phyloP scores from a whole-genome alignment of 2,888 invertebrate genomes.

The Synergus gifuensis region DNA sequence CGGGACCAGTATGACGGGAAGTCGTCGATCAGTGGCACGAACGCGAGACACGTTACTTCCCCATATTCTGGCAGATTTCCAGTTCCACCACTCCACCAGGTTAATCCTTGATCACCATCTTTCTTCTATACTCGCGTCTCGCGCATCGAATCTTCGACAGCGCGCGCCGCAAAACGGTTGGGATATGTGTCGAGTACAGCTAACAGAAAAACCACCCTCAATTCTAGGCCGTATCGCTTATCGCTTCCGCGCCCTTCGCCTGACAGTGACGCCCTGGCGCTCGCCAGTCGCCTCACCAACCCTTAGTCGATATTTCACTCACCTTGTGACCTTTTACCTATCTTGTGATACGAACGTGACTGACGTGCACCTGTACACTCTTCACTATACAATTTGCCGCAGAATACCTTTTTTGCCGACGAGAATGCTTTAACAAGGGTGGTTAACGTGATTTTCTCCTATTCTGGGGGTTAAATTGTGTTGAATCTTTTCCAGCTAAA shows the following conservation, averaged over 20 bases:
- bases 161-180: slow-evolving; percentile 16
- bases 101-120: slow-evolving; percentile 7
- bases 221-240: slow-evolving; percentile 19
- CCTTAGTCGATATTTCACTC: slow-evolving; percentile 69
- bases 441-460: neutral
- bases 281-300: slow-evolving; percentile 39
- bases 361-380: slow-evolving; percentile 36
- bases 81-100: slow-evolving; percentile 22
- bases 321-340: slow-evolving; percentile 72
- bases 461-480: neutral
- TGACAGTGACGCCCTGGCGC: slow-evolving; percentile 42
- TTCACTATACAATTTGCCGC: slow-evolving; percentile 40
- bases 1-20: neutral
- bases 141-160: slow-evolving; percentile 38
- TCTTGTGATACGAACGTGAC: slow-evolving; percentile 46
- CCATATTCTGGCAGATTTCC: slow-evolving; percentile 36
- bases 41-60: slow-evolving; percentile 33
- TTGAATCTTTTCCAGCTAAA: neutral
- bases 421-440: neutral
- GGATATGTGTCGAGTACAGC: slow-evolving; percentile 22
- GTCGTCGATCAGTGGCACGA: slow-evolving; percentile 28
- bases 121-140: slow-evolving; percentile 22
- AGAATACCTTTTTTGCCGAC: slow-evolving; percentile 15
- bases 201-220: slow-evolving; percentile 27
- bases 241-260: slow-evolving; percentile 35